phyloP scores from a whole-genome alignment of 2,797 vertebrate genomes.

The Gymnodraco acuticeps region DNA sequence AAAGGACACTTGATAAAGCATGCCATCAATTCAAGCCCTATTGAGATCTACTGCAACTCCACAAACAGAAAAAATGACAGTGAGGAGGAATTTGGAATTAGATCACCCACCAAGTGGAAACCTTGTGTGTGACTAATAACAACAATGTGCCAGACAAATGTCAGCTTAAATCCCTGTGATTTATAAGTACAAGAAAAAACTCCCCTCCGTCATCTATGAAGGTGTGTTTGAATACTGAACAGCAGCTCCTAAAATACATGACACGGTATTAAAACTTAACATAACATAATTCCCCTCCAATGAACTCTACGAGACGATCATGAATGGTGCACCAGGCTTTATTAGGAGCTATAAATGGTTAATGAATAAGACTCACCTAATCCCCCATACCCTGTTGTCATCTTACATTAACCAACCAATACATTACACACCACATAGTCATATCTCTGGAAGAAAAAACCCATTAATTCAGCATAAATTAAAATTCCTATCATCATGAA shows the following conservation, averaged over 20 bases:
- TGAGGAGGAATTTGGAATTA: conserved; percentile 44
- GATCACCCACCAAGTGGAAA: conserved; percentile 49
- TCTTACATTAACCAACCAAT: conserved; percentile 29
- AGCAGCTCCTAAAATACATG: conserved; percentile 17
- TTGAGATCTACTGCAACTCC: conserved; percentile 46
- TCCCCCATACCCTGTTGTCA: conserved; percentile 32
- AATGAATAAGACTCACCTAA: conserved; percentile 38
- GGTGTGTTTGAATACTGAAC: conserved; percentile 24
- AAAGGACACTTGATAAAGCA: conserved; percentile 65
- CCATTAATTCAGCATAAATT: background rate
- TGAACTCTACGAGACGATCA: conserved; percentile 1
- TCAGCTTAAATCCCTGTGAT: conserved; percentile 39
- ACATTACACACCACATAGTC: conserved; percentile 17
- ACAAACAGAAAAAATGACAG: conserved; percentile 46
- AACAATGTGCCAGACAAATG: conserved; percentile 43
- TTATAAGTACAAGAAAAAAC: conserved; percentile 20
- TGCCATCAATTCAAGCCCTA: conserved; percentile 52
- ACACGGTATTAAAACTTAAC: conserved; percentile 9
- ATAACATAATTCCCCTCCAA: background rate
- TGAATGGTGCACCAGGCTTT: conserved; percentile 11
- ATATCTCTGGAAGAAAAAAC: background rate
- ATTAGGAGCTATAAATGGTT: conserved; percentile 42
- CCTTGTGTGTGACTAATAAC: conserved; percentile 30
- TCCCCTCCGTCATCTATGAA: conserved; percentile 14
- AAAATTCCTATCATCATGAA: background rate